Base-by-base conservation (phyloP, 1,140 invertebrate species). In the Calephelis nemesis region DNA sequence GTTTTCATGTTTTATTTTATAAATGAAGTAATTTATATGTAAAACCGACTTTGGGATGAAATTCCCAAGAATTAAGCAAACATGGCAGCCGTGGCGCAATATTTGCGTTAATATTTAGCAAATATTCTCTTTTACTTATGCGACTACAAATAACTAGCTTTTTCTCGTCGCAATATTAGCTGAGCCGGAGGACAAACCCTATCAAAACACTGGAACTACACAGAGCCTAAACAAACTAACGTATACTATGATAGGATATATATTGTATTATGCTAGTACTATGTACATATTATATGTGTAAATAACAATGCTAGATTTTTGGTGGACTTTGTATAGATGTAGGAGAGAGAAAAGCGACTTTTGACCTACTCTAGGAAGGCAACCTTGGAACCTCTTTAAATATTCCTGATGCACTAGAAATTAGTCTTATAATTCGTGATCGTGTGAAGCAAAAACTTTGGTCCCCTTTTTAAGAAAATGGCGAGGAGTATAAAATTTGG, bases 21-120 rank as follows among this genome's bases (percentile, higher is more conserved):
- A 39, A 60, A 60, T 60, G 54, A 60, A 60, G 30, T 60, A 60
- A 60, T 60, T 60, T 60, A 60, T 60, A 60, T 60, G 54, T 60
- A 60, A 60, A 40, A 60, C 19, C 54, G 11, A 60, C 52, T 58
- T 58, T 30, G 11, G 52, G 30, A 39, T 39, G 19, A 39, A 60
- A 4, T 60, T 40, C 11, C 9, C 54, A 60, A 60, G 54, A 60
- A 60, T 60, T 60, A 40, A 60, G 30, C 54, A 7, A 60, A 60
- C 12, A 39, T 60, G 30, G 54, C 54, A 11, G 30, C 52, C 10
- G 54, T 39, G 11, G 54, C 19, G 54, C 10, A 40, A 60, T 60
- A 60, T 60, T 60, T 60, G 11, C 49, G 54, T 39, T 39, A 60
- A 60, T 60, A 40, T 60, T 40, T 39, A n/a, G 54, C 54, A 60